A percentile compares a stretch with the other conserved stretches of the same genome.
phyloP scores from a whole-genome alignment of 2,797 vertebrate species.

The Lophotriccus pileatus region DNA sequence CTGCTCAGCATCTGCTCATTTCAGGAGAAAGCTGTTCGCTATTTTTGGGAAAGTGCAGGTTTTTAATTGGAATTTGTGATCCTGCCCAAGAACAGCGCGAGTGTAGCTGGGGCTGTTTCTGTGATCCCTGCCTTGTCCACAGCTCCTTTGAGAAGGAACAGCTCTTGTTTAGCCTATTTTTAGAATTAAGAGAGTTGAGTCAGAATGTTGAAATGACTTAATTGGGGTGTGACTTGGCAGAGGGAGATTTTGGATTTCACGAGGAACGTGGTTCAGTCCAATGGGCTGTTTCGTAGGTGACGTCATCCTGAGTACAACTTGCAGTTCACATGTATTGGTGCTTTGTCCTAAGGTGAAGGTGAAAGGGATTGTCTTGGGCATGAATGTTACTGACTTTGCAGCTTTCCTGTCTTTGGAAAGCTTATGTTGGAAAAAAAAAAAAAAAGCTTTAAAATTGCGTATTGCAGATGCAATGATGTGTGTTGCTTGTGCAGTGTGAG shows the following conservation, averaged over 20 bases:
- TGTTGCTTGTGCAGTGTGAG: background rate
- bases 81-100: background rate
- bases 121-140: background rate
- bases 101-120: background rate
- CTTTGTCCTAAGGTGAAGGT: accelerated
- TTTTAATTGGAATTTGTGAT: background rate
- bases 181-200: background rate
- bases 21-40: background rate
- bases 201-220: background rate
- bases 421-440: background rate
- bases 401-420: background rate
- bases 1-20: background rate
- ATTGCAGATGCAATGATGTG: background rate
- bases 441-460: background rate
- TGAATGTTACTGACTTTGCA: background rate
- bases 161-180: background rate
- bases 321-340: accelerated
- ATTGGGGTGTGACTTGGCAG: background rate
- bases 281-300: background rate
- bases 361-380: background rate
- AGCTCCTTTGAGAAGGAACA: background rate
- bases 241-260: background rate
- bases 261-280: accelerated
- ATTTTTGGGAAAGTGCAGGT: background rate
- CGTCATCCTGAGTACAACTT: accelerated